Evolutionary conservation across 2,113 vertebrate species (phyloP).

Genomic region (Megaceryle torquata): DNA sequence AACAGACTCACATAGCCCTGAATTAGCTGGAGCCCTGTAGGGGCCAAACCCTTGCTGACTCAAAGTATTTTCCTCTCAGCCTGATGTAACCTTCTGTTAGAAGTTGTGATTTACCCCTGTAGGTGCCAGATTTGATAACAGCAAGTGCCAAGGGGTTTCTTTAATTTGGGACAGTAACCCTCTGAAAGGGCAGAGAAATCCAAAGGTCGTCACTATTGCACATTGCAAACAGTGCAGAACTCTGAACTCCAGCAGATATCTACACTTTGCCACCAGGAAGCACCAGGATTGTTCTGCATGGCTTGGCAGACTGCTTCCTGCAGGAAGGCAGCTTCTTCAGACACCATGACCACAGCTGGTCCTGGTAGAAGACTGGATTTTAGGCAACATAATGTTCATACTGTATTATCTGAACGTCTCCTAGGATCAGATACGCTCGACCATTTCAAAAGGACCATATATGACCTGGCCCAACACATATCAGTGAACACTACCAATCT

Average conservation of each 20-base stretch:
- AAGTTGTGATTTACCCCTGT: neutral
- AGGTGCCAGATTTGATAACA: neutral
- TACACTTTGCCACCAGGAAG: neutral
- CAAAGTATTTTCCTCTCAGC: neutral
- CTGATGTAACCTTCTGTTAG: neutral
- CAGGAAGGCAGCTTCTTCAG: neutral
- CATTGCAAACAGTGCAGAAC: neutral
- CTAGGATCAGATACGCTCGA: neutral
- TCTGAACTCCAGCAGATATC: neutral
- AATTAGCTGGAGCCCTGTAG: neutral
- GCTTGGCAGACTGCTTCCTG: neutral
- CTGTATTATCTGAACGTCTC: neutral
- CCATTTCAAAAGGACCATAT: neutral
- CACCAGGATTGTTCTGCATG: neutral
- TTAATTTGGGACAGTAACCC: neutral
- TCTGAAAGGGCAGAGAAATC: neutral
- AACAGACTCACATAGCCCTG: neutral
- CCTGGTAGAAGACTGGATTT: neutral
- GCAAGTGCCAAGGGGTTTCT: neutral
- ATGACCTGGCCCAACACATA: neutral
- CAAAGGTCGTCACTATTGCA: accelerated
- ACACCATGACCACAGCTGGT: neutral
- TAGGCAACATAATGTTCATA: neutral
- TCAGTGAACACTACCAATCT: neutral
- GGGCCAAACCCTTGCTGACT: neutral